Evolutionary conservation across 2,113 vertebrate genomes (phyloP), one percentile per base, ranked within the genome.

Genomic region (Bufo gargarizans): DNA sequence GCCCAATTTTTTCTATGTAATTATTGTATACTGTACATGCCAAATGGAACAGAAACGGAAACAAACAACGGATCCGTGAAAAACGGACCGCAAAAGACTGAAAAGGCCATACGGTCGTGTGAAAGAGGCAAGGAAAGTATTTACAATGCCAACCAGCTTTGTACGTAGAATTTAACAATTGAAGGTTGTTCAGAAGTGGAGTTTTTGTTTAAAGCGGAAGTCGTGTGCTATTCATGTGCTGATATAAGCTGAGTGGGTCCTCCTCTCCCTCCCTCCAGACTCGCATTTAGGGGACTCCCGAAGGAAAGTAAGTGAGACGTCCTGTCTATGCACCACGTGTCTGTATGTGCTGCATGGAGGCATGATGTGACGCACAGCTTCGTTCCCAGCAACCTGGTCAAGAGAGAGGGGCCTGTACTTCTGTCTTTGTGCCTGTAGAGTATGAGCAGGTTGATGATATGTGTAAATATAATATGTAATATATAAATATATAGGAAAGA

Each of bases 281-380:
- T 97, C 97, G 96, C 96, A 97, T 98, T 96, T 93, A 97, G 96
- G 97, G 97, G 94, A 97, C 96, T 94, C 97, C 95, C 97, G 95
- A 96, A 97, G 96, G 97, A 99, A 99, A 96, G 98, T 99, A 99
- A 99, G 98, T 99, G 97, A 90, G 79, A 83, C 61, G 43, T n/a
- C 58, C 53, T 71, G 17, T 77, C 56, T 84, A 11, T 78, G 79
- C 85, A 83, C 59, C 85, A 53, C 3, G 6, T 89, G 49, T 12
- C 0, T 85, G 53, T 76, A 72, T 87, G 80, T 78, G 2, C 67
- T 63, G 88, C 88, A 90, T 84, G 10, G 6, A 79, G n/a, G 58
- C 71, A 65, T 71, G 67, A 0, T 20, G 81, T 2, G 84, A 86
- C 1, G 72, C 80, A 78, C 61, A 47, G 33, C 47, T 22, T 84